Evolutionary conservation across 2,797 vertebrate species (phyloP).

Genomic region (Nannoperca obscura): DNA sequence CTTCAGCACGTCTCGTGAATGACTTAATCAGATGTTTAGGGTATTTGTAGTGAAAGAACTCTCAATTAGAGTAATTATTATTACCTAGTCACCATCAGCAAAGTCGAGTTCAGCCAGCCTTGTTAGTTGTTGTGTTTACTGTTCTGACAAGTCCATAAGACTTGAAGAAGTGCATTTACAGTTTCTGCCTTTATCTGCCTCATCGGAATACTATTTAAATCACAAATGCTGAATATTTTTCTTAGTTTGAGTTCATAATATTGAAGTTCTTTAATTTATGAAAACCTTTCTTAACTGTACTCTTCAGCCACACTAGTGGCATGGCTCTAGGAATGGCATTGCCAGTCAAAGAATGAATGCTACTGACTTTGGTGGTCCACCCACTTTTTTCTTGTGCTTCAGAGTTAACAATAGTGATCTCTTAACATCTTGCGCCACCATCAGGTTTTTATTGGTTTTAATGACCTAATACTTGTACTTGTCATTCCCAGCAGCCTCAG

Average conservation of each 20-base stretch:
- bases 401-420: too few species aligned
- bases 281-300: neutral
- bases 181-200: neutral
- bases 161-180: too few species aligned
- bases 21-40: too few species aligned
- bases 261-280: neutral
- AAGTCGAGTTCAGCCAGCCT: neutral
- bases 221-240: neutral
- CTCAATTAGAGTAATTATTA: too few species aligned
- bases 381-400: too few species aligned
- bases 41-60: too few species aligned
- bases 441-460: too few species aligned
- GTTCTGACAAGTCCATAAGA: neutral
- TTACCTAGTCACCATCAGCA: neutral
- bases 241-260: neutral
- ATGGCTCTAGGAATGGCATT: neutral
- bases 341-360: neutral
- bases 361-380: too few species aligned
- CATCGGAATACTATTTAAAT: neutral
- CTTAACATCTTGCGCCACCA: too few species aligned
- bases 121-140: too few species aligned
- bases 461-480: too few species aligned
- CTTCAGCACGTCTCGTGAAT: neutral
- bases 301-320: neutral
- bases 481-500: too few species aligned